Percentiles rank a stretch among this genome's conserved stretches.
These are phyloP conservation scores for Zonotrichia leucophrys DNA, from an alignment of 2,113 vertebrate genomes.

Conservation along the genomic window DNA sequence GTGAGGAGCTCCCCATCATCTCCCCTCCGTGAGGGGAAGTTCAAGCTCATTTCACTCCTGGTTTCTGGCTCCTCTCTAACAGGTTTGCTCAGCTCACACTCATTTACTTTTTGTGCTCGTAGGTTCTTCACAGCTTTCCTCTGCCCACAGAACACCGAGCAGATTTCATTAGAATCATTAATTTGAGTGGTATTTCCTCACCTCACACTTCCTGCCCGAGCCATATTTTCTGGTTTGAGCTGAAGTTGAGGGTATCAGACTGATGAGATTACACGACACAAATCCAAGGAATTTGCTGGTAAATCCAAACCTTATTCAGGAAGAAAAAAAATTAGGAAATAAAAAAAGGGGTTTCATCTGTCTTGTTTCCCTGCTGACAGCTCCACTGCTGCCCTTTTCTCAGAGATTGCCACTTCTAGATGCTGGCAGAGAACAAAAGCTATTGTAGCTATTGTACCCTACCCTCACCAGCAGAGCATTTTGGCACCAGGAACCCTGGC, in stretches of 20 bases:
- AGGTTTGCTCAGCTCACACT: background rate
- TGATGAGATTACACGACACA: background rate
- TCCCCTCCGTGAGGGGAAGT: background rate
- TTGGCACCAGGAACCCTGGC: background rate
- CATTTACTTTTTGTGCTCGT: background rate
- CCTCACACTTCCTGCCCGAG: background rate
- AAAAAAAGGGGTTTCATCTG: background rate
- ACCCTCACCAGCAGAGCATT: background rate
- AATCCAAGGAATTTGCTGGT: background rate
- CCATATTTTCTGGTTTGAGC: background rate
- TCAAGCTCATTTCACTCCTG: fast-evolving
- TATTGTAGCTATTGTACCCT: background rate
- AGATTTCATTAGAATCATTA: background rate
- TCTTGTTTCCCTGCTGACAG: background rate
- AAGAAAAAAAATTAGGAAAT: background rate
- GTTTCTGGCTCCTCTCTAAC: background rate
- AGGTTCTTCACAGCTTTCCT: background rate
- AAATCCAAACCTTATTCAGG: background rate
- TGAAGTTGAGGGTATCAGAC: background rate
- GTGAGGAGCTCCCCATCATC: background rate
- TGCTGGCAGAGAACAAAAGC: background rate
- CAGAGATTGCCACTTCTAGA: background rate
- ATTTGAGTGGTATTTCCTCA: background rate
- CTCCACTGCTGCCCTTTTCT: background rate
- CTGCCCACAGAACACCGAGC: background rate